phyloP scores from a whole-genome alignment of 2,113 vertebrate genomes.

The Pao palembangensis region DNA sequence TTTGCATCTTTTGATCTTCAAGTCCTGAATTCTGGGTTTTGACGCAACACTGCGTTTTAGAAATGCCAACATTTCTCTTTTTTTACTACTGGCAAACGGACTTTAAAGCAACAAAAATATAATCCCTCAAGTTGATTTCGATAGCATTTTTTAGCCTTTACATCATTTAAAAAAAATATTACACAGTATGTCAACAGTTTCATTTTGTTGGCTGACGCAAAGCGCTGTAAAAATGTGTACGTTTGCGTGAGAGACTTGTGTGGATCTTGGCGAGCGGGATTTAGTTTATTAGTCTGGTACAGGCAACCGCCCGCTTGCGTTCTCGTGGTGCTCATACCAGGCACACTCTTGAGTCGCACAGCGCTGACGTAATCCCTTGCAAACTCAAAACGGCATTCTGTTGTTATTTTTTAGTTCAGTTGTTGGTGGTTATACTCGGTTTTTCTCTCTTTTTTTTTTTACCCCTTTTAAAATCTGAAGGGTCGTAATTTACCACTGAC shows the following conservation, averaged over 20 bases:
- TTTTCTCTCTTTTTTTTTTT: too few species aligned
- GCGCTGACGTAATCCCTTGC: constrained; percentile 48
- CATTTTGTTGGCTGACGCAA: constrained; percentile 51
- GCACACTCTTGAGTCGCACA: not conserved
- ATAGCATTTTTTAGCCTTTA: too few species aligned
- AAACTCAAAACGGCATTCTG: constrained; percentile 41
- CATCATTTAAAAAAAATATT: too few species aligned
- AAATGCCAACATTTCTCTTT: constrained; percentile 39
- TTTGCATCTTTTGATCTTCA: too few species aligned
- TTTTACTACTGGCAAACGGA: too few species aligned
- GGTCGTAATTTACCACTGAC: too few species aligned
- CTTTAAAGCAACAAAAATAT: too few species aligned
- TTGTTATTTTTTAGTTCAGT: constrained; percentile 51
- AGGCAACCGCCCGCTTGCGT: constrained; percentile 7
- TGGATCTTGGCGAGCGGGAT: constrained; percentile 6
- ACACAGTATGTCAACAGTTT: not conserved
- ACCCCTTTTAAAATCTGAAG: too few species aligned
- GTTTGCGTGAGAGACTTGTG: not conserved
- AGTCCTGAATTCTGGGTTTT: too few species aligned
- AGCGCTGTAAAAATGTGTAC: constrained; percentile 9
- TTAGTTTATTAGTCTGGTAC: not conserved
- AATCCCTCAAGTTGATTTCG: too few species aligned
- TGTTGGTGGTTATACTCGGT: not conserved
- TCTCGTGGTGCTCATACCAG: fast-evolving
- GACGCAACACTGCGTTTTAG: too few species aligned